These are phyloP conservation scores for Crocallis elinguaria DNA, from an alignment of 2,888 invertebrate species.

Conservation along the genomic window DNA sequence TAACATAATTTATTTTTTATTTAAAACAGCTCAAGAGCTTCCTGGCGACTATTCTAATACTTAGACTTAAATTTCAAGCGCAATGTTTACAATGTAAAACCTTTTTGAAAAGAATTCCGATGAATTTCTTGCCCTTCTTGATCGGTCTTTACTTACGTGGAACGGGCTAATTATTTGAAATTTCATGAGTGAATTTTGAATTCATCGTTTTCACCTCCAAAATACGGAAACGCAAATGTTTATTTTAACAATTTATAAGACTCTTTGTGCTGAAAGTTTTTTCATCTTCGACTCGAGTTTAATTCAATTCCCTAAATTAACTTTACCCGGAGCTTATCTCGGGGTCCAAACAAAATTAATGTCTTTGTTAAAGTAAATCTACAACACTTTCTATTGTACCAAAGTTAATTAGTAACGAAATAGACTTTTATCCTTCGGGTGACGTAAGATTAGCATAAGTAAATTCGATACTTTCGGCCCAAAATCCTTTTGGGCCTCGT, in stretches of 20 bases:
- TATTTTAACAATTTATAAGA: conserved; percentile 5
- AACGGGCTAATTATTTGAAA: background rate
- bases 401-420: conserved; percentile 61
- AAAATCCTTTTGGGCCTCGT: conserved; percentile 58
- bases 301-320: conserved; percentile 36
- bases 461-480: conserved; percentile 68
- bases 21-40: too few species aligned
- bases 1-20: too few species aligned
- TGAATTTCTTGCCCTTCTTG: too few species aligned
- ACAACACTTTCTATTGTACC: conserved; percentile 52
- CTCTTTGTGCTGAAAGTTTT: conserved; percentile 24
- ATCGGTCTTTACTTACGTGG: too few species aligned
- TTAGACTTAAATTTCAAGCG: too few species aligned
- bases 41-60: too few species aligned
- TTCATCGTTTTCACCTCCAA: background rate
- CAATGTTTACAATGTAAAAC: too few species aligned
- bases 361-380: conserved; percentile 45
- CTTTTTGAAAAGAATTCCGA: too few species aligned
- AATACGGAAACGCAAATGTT: conserved; percentile 10
- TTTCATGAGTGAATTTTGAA: too few species aligned
- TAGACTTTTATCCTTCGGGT: conserved; percentile 67
- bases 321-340: conserved; percentile 33
- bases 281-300: conserved; percentile 33
- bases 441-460: conserved; percentile 75
- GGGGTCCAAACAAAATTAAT: conserved; percentile 37